Evolutionary conservation across 2,888 invertebrate genomes (phyloP).

Genomic region (Glyphotaelius pellucidus): DNA sequence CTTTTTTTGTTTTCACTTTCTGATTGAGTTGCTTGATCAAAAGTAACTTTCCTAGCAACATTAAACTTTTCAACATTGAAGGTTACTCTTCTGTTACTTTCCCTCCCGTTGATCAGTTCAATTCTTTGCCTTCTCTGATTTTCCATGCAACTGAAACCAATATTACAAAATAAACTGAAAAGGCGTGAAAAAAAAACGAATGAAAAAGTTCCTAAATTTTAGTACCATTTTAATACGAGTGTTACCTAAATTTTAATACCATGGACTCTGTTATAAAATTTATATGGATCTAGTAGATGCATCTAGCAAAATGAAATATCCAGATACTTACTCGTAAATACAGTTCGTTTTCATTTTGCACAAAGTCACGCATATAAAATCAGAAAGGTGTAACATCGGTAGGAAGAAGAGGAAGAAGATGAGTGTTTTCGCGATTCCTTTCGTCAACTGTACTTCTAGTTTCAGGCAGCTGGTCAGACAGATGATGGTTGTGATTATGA

Average conservation of each 20-base stretch:
- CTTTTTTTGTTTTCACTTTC: background rate
- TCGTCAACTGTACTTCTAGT: background rate
- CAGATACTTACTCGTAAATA: constrained; percentile 19
- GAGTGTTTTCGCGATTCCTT: background rate
- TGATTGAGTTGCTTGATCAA: background rate
- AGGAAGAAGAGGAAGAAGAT: background rate
- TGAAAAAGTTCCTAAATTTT: too few species aligned
- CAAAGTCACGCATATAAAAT: constrained; percentile 16
- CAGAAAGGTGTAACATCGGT: background rate
- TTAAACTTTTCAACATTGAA: background rate
- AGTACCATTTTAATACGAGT: too few species aligned
- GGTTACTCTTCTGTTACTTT: background rate
- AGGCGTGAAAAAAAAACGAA: background rate
- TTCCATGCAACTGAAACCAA: constrained; percentile 2
- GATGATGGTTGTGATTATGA: background rate
- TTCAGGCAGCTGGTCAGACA: background rate
- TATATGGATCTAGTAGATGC: too few species aligned
- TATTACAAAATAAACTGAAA: background rate
- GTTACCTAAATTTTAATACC: too few species aligned
- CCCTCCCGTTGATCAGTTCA: background rate
- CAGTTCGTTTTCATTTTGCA: constrained; percentile 11
- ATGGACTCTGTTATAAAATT: too few species aligned
- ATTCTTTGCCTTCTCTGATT: background rate
- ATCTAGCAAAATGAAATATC: background rate
- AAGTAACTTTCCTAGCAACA: background rate